These are phyloP conservation scores for Phallusia fumigata DNA, from an alignment of 23 tunicate genomes.

Conservation along the genomic window DNA sequence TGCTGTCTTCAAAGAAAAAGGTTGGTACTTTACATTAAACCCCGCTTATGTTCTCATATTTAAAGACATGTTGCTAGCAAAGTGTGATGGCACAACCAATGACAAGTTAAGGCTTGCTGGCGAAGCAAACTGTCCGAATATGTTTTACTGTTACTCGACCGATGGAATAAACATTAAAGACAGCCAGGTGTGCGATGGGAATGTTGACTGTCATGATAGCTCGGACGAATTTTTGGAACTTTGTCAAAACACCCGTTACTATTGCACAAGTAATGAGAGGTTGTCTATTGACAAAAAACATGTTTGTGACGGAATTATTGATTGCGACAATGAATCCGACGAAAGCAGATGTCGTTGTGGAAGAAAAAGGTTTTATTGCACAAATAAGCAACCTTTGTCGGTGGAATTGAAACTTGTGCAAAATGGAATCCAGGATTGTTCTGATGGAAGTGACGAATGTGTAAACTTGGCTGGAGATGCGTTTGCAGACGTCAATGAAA, in stretches of 20 bases:
- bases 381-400: background rate
- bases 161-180: background rate
- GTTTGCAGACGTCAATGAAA: background rate
- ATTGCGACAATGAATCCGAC: background rate
- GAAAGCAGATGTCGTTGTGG: background rate
- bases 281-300: background rate
- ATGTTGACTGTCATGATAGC: background rate
- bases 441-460: conserved; percentile 12
- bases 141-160: background rate
- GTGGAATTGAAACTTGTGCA: background rate
- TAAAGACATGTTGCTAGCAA: background rate
- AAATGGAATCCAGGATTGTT: background rate
- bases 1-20: background rate
- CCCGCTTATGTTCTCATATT: background rate
- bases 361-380: background rate
- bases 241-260: background rate
- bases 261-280: background rate
- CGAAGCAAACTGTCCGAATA: background rate
- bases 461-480: background rate
- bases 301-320: background rate
- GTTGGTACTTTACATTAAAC: background rate
- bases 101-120: background rate
- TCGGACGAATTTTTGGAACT: background rate
- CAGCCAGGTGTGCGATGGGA: background rate
- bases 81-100: background rate